phyloP scores from a whole-genome alignment of 1,140 invertebrate species.

The Neodiprion lecontei region DNA sequence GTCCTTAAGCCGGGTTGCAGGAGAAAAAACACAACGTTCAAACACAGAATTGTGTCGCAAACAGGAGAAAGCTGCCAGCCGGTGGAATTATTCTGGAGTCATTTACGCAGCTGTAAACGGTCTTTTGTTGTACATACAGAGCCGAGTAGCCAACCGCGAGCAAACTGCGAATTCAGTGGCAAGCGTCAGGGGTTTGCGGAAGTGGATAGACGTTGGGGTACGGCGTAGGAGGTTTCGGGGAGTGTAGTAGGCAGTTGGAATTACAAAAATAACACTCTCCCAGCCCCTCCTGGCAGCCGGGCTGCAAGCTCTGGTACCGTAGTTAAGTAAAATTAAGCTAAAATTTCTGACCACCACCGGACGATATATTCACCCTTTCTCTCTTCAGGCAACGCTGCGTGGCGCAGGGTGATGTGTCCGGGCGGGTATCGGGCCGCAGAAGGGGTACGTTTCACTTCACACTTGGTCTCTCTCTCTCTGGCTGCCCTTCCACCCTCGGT shows the following conservation, averaged over 20 bases:
- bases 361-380: conserved; percentile 47
- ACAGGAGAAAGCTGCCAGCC: no score
- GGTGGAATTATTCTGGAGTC: no score
- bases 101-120: no score
- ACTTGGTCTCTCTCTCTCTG: conserved; percentile 34
- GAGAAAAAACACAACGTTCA: no score
- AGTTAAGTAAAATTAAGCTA: conserved; percentile 57
- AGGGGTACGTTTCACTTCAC: conserved; percentile 54
- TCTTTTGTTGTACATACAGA: neutral
- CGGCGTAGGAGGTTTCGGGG: neutral
- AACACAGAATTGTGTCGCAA: no score
- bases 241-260: conserved; percentile 27
- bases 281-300: conserved; percentile 26
- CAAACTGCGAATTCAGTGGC: no score
- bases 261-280: conserved; percentile 56
- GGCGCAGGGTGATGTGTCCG: conserved; percentile 27
- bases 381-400: conserved; percentile 34
- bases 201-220: neutral
- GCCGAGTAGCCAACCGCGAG: no score
- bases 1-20: no score
- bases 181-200: neutral
- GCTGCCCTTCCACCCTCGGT: conserved; percentile 18
- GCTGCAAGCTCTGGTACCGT: conserved; percentile 27
- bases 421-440: neutral
- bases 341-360: conserved; percentile 46